These are phyloP conservation scores for Conistra vaccinii DNA, from an alignment of 2,888 invertebrate genomes.

Conservation along the genomic window DNA sequence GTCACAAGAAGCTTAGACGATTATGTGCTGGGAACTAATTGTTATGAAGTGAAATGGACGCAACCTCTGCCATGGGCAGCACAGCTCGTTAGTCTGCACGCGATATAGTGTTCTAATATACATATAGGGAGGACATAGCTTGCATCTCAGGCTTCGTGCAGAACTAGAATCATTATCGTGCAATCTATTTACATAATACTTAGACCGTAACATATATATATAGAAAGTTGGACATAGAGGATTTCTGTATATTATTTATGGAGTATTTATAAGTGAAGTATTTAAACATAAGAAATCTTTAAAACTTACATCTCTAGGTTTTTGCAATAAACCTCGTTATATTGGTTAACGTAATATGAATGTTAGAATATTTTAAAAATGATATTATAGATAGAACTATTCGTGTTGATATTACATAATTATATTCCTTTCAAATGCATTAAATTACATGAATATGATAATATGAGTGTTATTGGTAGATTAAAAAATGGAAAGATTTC, in stretches of 20 bases:
- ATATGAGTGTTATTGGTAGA: constrained; percentile 49
- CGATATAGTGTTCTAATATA: constrained; percentile 10
- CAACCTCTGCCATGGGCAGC: background rate
- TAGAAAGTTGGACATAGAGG: constrained; percentile 38
- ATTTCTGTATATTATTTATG: constrained; percentile 59
- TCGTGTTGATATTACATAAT: constrained; percentile 46
- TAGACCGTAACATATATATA: constrained; percentile 66
- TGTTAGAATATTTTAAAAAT: constrained; percentile 63
- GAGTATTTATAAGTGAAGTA: constrained; percentile 56
- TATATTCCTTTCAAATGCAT: constrained; percentile 47
- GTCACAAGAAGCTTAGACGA: constrained; percentile 12
- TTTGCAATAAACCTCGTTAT: constrained; percentile 65
- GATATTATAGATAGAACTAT: constrained; percentile 48
- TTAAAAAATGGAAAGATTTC: constrained; percentile 56
- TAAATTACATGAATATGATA: constrained; percentile 39
- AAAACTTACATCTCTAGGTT: constrained; percentile 25
- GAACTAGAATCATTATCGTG: constrained; percentile 29
- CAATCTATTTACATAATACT: constrained; percentile 46
- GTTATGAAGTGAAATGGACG: constrained; percentile 11
- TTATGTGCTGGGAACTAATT: constrained; percentile 46
- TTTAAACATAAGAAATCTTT: constrained; percentile 53
- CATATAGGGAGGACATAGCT: constrained; percentile 17
- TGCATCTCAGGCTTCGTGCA: constrained; percentile 25
- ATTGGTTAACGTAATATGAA: constrained; percentile 48
- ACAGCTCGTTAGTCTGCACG: background rate